Evolutionary conservation across 2,113 vertebrate genomes (phyloP).

Genomic region (Gavia stellata): DNA sequence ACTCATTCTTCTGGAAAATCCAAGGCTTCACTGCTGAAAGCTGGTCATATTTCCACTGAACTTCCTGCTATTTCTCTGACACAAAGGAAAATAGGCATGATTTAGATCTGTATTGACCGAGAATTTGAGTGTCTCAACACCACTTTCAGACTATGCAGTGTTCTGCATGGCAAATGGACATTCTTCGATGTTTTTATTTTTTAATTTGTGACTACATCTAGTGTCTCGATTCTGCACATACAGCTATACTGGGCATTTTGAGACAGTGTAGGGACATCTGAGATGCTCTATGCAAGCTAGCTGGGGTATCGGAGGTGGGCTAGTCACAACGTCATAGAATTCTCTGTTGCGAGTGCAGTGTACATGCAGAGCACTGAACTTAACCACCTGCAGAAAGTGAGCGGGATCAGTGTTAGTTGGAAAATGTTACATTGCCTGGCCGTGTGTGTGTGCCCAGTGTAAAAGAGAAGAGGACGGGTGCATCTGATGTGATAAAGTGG

Average conservation of each 20-base stretch:
- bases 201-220: background rate
- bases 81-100: background rate
- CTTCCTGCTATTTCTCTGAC: background rate
- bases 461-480: background rate
- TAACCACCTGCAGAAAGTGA: background rate
- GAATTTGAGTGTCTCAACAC: background rate
- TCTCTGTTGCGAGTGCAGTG: background rate
- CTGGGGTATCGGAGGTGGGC: background rate
- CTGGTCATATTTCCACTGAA: background rate
- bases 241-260: background rate
- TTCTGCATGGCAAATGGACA: background rate
- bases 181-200: background rate
- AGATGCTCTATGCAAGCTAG: background rate
- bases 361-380: background rate
- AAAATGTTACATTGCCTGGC: background rate
- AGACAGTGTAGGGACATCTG: background rate
- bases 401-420: background rate
- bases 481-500: background rate
- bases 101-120: background rate
- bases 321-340: background rate
- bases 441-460: background rate
- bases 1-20: slow-evolving; percentile 29
- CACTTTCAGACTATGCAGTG: background rate
- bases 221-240: background rate
- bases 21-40: background rate